Conservation (phyloP, 2,888 invertebrate species). For the Apotomis betuletana region DNA sequence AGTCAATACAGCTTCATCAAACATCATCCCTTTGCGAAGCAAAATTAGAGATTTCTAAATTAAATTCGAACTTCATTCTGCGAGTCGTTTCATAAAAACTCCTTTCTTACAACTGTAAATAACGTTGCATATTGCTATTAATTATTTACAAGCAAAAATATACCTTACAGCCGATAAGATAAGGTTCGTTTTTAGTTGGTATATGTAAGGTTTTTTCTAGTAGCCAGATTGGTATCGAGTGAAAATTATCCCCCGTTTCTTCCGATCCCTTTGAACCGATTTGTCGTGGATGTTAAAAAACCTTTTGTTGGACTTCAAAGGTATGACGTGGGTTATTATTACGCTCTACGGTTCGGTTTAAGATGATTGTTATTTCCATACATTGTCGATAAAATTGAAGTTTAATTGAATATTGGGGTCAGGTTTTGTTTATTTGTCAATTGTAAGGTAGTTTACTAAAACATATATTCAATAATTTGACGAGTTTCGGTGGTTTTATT, state of each 20-base stretch:
- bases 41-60: constrained; percentile 46
- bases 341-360: constrained; percentile 59
- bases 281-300: constrained; percentile 59
- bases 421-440: background rate
- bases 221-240: constrained; percentile 70
- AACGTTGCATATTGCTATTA: constrained; percentile 55
- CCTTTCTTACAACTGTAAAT: constrained; percentile 69
- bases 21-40: constrained; percentile 31
- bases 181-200: constrained; percentile 41
- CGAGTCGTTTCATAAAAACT: constrained; percentile 67
- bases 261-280: constrained; percentile 72
- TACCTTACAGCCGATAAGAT: background rate
- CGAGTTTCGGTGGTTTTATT: too few species aligned
- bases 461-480: too few species aligned
- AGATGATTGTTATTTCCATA: constrained; percentile 60
- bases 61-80: constrained; percentile 60
- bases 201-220: constrained; percentile 52
- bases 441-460: background rate
- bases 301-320: constrained; percentile 77
- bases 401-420: constrained; percentile 13
- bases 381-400: constrained; percentile 26
- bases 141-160: constrained; percentile 40
- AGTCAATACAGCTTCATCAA: constrained; percentile 27
- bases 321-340: constrained; percentile 68
- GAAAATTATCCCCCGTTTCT: constrained; percentile 65